These are phyloP conservation scores for Eledone cirrhosa DNA, from an alignment of 2,888 invertebrate genomes.

Conservation along the genomic window DNA sequence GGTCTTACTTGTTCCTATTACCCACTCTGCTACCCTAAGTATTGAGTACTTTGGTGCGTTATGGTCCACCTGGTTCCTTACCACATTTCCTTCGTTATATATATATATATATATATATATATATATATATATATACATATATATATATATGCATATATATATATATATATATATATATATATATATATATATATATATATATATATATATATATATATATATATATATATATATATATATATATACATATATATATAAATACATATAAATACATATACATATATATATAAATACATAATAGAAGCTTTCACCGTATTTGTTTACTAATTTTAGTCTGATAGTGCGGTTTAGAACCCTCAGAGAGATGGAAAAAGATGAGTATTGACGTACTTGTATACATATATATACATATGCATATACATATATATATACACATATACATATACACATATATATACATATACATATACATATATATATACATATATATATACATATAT, in stretches of 20 bases:
- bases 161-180: neutral
- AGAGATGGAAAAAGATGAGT: no score
- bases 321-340: neutral
- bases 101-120: no score
- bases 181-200: neutral
- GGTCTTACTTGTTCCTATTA: no score
- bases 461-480: slow-evolving; percentile 2
- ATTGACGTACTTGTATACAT: neutral
- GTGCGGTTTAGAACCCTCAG: no score
- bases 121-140: neutral
- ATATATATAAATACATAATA: neutral
- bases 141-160: neutral
- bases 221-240: neutral
- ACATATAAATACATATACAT: neutral
- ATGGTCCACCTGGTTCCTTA: no score
- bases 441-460: neutral
- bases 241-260: neutral
- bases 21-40: no score
- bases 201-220: neutral
- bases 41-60: no score
- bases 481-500: neutral
- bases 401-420: neutral
- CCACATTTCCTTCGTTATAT: no score
- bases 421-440: neutral
- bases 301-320: neutral